phyloP scores from a whole-genome alignment of 2,888 invertebrate genomes.

The Scaptomyza parva region DNA sequence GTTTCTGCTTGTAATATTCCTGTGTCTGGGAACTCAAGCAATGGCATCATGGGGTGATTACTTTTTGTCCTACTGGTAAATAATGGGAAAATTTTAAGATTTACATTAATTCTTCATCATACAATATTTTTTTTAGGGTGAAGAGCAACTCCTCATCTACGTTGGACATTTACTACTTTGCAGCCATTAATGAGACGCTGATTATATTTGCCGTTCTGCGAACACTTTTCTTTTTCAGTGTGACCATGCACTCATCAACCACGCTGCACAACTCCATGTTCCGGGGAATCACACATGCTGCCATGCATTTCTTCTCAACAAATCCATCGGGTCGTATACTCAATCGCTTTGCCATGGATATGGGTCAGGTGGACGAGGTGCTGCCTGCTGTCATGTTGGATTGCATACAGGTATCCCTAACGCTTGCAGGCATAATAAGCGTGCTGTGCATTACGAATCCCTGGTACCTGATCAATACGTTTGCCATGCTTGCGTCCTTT shows the following conservation, averaged over 20 bases:
- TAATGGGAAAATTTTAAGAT: no score
- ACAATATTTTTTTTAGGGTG: slow-evolving; percentile 62
- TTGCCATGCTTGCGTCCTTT: slow-evolving; percentile 89
- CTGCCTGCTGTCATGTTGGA: slow-evolving; percentile 84
- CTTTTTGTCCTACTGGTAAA: slow-evolving; percentile 90
- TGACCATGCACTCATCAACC: slow-evolving; percentile 90
- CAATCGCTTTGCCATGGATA: slow-evolving; percentile 95
- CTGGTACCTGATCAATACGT: slow-evolving; percentile 89
- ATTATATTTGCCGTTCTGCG: slow-evolving; percentile 82
- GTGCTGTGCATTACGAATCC: slow-evolving; percentile 92
- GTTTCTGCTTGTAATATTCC: slow-evolving; percentile 86
- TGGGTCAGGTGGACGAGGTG: slow-evolving; percentile 87
- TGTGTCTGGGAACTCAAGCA: slow-evolving; percentile 89
- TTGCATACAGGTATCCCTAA: slow-evolving; percentile 90
- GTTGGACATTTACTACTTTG: slow-evolving; percentile 85
- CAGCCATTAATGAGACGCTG: slow-evolving; percentile 84
- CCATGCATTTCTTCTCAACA: slow-evolving; percentile 94
- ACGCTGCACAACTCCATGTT: slow-evolving; percentile 95
- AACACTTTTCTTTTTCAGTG: slow-evolving; percentile 85
- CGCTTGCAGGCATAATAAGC: slow-evolving; percentile 91
- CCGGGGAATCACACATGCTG: slow-evolving; percentile 90
- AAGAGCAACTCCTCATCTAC: slow-evolving; percentile 67
- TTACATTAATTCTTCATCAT: no score
- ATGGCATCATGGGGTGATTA: slow-evolving; percentile 91
- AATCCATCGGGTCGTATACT: slow-evolving; percentile 93